Evolutionary conservation across 2,888 invertebrate species (phyloP).

Genomic region (Acheta domesticus): DNA sequence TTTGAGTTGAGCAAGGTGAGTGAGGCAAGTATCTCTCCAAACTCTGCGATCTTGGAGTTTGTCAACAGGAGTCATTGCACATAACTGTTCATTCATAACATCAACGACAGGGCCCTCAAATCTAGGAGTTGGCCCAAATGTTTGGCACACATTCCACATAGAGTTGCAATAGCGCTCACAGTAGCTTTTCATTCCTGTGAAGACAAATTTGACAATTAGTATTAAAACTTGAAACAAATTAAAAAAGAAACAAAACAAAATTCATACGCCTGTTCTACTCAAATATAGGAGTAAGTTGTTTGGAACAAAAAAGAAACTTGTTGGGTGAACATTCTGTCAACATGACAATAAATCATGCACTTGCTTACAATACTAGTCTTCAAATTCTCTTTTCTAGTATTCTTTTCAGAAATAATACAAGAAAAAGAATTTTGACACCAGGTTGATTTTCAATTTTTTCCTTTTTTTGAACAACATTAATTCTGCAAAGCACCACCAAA

Average conservation of each 20-base stretch:
- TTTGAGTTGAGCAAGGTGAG: conserved; percentile 74
- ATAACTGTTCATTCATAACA: conserved; percentile 68
- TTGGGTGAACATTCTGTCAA: too few species aligned
- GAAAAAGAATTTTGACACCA: too few species aligned
- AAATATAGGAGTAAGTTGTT: background rate
- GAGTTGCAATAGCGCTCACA: conserved; percentile 59
- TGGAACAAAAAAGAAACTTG: too few species aligned
- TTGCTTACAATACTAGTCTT: too few species aligned
- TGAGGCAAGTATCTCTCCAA: conserved; percentile 81
- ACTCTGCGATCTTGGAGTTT: conserved; percentile 68
- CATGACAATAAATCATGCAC: too few species aligned
- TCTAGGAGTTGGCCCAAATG: conserved; percentile 70
- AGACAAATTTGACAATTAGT: background rate
- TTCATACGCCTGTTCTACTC: background rate
- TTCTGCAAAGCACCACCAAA: too few species aligned
- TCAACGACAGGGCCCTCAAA: conserved; percentile 67
- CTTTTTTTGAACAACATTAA: too few species aligned
- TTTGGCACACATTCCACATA: conserved; percentile 62
- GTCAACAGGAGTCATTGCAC: conserved; percentile 69
- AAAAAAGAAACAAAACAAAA: background rate
- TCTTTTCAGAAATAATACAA: too few species aligned
- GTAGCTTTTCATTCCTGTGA: conserved; percentile 58
- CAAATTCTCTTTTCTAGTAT: too few species aligned
- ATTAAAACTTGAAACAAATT: background rate
- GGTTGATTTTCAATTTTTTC: too few species aligned